Evolutionary conservation across 2,797 vertebrate genomes (phyloP), one percentile per base, ranked within the genome.

Genomic region (Sebastes minor): DNA sequence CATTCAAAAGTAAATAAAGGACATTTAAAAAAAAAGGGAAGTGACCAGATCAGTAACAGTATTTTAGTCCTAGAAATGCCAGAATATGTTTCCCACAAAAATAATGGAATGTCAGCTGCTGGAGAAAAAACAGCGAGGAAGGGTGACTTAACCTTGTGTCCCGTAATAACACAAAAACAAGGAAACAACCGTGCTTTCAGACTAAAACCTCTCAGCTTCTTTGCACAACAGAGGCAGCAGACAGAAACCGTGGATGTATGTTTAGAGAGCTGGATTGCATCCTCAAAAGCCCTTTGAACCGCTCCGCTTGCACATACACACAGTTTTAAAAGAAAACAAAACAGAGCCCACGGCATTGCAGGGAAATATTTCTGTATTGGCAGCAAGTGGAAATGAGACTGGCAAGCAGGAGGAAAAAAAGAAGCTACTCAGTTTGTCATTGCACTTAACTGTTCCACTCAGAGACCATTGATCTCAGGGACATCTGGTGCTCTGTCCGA

Each of bases 231-330:
- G 23, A 57, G 53, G 28, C 38, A 55, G 66, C 57, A 78, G 67
- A 82, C 62, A n/a, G 74, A 84, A 70, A 73, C 33, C 13, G 69
- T 55, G 74, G 33, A 78, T 80, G 74, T 61, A 59, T 81, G 57
- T 72, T 72, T 1, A 56, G 63, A 88, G 78, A 77, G 81, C 76
- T 84, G 75, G 63, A 84, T 69, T 46, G 66, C 42, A 84, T 86
- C 67, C 76, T 64, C 64, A 28, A 69, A 85, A 84, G 76, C 75
- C 78, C 74, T 83, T 81, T 86, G 75, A 85, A 88, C 84, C 69
- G 42, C 52, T 72, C n/a, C 9, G 27, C 71, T 67, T 69, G 67
- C 64, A 81, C 82, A 59, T 78, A 74, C 73, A 74, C 68, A 79
- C 57, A 14, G n/a, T 57, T 80, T 75, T 60, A 60, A 81, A 80